phyloP scores from a whole-genome alignment of 2,888 invertebrate genomes.

The Beris morrisii region DNA sequence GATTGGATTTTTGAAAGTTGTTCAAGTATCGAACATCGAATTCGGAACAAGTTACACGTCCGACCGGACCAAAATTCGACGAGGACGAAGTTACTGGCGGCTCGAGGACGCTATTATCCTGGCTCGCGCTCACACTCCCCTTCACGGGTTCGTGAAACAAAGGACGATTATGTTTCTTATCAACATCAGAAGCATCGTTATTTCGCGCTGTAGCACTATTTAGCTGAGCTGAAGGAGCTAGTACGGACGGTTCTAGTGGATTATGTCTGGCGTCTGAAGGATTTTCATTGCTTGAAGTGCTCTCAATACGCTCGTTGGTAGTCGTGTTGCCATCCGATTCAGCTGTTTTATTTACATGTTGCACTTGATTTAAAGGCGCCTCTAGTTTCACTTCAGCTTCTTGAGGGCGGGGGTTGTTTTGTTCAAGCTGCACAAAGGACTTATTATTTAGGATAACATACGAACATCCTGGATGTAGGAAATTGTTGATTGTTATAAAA shows the following conservation, averaged over 20 bases:
- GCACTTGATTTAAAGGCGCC: neutral
- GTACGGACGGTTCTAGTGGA: conserved; percentile 9
- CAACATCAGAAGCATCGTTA: neutral
- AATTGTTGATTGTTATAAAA: too few relatives aligned
- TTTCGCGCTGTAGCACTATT: conserved; percentile 2
- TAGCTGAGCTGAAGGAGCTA: conserved; percentile 2
- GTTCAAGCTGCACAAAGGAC: too few relatives aligned
- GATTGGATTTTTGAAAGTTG: conserved; percentile 33
- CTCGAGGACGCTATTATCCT: conserved; percentile 3
- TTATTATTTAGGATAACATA: too few relatives aligned
- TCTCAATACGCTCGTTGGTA: too few relatives aligned
- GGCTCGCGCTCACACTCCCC: neutral
- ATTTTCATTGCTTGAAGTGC: neutral
- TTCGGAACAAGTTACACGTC: conserved; percentile 38
- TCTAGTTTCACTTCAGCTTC: too few relatives aligned
- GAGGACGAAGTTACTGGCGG: conserved; percentile 9
- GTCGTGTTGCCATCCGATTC: neutral
- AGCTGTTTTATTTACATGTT: conserved; percentile 25
- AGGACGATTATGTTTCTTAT: conserved; percentile 4
- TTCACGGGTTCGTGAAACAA: conserved; percentile 9
- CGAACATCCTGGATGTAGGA: too few relatives aligned
- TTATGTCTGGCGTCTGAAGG: conserved; percentile 11
- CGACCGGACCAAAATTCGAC: conserved; percentile 6
- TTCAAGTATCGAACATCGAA: conserved; percentile 41
- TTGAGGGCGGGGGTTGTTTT: too few relatives aligned